Evolutionary conservation across 2,797 vertebrate species (phyloP).

Genomic region (Babyrousa celebensis): DNA sequence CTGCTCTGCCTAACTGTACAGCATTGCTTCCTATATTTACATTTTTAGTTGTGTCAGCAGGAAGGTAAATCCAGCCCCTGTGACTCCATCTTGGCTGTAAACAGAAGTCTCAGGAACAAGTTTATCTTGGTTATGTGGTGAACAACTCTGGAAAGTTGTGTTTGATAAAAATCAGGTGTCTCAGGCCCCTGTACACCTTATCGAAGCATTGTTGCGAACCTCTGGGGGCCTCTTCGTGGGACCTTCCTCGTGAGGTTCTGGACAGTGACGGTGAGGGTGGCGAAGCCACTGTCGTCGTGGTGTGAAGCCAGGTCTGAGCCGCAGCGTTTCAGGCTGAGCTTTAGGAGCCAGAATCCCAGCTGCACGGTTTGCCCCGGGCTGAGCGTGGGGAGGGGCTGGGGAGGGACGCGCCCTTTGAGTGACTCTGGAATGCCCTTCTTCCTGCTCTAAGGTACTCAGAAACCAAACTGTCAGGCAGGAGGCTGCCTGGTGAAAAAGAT

Average conservation of each 20-base stretch:
- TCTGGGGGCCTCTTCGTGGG: background rate
- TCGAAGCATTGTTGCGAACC: background rate
- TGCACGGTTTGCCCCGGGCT: background rate
- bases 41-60: conserved; percentile 3
- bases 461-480: background rate
- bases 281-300: background rate
- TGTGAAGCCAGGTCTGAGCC: background rate
- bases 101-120: background rate
- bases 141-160: background rate
- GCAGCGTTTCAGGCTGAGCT: background rate
- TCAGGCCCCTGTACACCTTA: background rate
- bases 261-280: background rate
- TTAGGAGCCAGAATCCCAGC: background rate
- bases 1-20: background rate
- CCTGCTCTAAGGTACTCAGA: background rate
- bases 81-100: background rate
- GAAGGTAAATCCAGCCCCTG: background rate
- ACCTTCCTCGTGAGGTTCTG: background rate
- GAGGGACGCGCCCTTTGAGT: background rate
- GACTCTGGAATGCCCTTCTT: background rate
- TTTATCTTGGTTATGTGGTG: background rate
- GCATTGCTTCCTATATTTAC: background rate
- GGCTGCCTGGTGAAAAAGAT: background rate
- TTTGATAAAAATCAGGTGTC: conserved; percentile 48
- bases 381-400: background rate